Base-by-base conservation (phyloP, 2,888 invertebrate genomes). In the Drosophila tanythrix region DNA sequence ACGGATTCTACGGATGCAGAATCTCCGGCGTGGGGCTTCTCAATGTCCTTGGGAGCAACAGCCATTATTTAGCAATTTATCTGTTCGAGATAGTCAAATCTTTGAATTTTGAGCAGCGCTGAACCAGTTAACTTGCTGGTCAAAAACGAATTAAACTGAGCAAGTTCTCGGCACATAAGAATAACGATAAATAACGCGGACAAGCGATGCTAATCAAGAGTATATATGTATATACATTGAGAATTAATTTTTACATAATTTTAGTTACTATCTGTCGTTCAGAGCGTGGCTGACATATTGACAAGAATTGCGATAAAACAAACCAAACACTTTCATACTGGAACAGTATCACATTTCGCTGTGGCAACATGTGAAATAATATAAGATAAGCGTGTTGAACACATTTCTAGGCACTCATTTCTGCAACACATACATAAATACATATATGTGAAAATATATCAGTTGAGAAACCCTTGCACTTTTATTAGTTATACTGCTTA, bases 51-150 rank as follows among this genome's bases (percentile, higher is more conserved):
- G 92, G 95, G 95, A 87, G 93, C 92, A 93, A 93, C 93, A 94
- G 96, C 95, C 92, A 92, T 93, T 79, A 88, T 92, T 79, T 81
- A 82, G 80, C 85, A 91, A 91, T 86, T 90, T 85, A 88, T 83
- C 95, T 96, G 97, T 97, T 96, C 97, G 97, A 97, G 97, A 93
- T 97, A 96, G 96, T 96, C 96, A 95, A 90, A 91, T 94, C 92
- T 91, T 89, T 89, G 92, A 91, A 94, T 95, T 95, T 95, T 95
- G 96, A 96, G 94, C 96, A 97, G 97, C 97, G 97, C 97, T 97
- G 97, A 97, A 97, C 97, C 97, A 96, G 96, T 72, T 78, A 78
- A 78, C 80, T 86, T 88, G 90, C 90, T 70, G 76, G 82, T 73
- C 62, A 75, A 89, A 83, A 90, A 83, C 81, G 89, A 92, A 92